A percentile compares a stretch with the other conserved stretches of the same genome.
Conservation (phyloP, 2,888 invertebrate species). For the Prosopocoilus inquinatus region DNA sequence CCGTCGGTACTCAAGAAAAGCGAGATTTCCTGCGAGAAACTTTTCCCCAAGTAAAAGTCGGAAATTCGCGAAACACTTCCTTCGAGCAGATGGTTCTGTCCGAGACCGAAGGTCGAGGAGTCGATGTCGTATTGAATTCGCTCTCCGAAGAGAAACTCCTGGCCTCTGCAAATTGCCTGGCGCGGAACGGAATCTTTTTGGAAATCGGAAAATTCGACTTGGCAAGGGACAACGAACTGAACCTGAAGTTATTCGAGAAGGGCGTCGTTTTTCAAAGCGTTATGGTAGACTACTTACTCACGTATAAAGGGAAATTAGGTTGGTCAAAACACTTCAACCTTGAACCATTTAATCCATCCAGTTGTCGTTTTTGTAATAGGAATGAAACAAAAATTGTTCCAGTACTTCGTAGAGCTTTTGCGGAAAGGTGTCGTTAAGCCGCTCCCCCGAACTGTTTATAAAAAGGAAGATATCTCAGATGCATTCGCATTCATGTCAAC, state of each 20-base stretch:
- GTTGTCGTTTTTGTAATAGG: too few species aligned
- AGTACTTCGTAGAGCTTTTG: background rate
- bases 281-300: conserved; percentile 59
- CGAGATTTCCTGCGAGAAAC: conserved; percentile 75
- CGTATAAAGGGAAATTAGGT: background rate
- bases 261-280: conserved; percentile 68
- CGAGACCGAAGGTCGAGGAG: conserved; percentile 81
- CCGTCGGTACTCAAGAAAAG: conserved; percentile 83
- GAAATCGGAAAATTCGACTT: conserved; percentile 86
- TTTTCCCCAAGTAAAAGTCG: conserved; percentile 71
- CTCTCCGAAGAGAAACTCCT: conserved; percentile 85
- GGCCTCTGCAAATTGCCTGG: conserved; percentile 63
- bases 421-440: conserved; percentile 66
- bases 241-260: conserved; percentile 55
- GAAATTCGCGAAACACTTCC: conserved; percentile 81
- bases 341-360: too few species aligned
- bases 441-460: conserved; percentile 63
- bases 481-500: conserved; percentile 66
- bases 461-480: conserved; percentile 63
- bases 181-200: conserved; percentile 64
- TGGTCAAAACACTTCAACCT: too few species aligned
- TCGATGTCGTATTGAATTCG: conserved; percentile 88
- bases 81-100: conserved; percentile 84
- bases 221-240: conserved; percentile 61
- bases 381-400: background rate